A percentile compares a stretch with the other conserved stretches of the same genome.
These are phyloP conservation scores for Mungos mungo DNA, from an alignment of 2,113 vertebrate genomes.

Conservation along the genomic window DNA sequence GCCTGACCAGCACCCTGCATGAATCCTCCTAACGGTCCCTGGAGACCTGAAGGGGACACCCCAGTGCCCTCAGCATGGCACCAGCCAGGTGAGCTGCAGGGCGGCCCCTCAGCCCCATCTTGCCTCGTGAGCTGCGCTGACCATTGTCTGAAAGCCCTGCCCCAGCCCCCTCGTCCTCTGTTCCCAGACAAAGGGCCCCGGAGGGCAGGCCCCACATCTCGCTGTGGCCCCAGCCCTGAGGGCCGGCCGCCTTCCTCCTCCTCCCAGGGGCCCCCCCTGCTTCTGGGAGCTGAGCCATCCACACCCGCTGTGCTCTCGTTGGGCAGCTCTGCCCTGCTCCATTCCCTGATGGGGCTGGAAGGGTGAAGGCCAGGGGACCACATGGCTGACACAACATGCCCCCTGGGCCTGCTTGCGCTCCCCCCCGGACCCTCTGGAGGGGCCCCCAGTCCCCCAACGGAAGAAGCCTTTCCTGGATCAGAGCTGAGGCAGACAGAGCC, in stretches of 20 bases:
- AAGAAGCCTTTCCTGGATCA: background rate
- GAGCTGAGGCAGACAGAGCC: background rate
- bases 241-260: background rate
- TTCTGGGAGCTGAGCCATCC: rapidly evolving
- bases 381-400: rapidly evolving
- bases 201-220: too few relatives aligned
- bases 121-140: background rate
- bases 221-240: rapidly evolving
- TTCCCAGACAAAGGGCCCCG: too few relatives aligned
- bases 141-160: background rate
- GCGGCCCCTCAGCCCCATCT: rapidly evolving
- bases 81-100: background rate
- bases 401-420: rapidly evolving
- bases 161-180: background rate
- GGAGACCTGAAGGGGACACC: background rate
- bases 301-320: background rate
- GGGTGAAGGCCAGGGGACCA: rapidly evolving
- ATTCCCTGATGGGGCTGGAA: rapidly evolving
- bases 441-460: rapidly evolving
- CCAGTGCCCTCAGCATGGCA: background rate
- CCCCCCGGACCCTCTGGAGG: background rate
- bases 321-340: background rate
- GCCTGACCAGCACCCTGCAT: background rate
- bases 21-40: background rate
- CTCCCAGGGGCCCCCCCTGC: too few relatives aligned